These are phyloP conservation scores for Psittacula echo DNA, from an alignment of 2,797 vertebrate species.

Conservation along the genomic window DNA sequence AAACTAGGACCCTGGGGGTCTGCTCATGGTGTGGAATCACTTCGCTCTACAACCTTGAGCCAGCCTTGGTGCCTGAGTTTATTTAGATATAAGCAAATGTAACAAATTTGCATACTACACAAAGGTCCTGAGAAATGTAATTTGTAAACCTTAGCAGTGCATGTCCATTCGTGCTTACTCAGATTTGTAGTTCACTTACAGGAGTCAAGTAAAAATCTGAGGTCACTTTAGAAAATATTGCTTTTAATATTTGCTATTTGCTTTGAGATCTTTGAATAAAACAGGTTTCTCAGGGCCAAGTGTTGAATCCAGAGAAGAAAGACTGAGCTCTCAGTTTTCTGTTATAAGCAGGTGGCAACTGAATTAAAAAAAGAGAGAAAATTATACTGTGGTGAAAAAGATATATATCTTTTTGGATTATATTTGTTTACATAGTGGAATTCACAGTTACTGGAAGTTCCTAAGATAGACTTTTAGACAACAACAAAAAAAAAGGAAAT, in stretches of 20 bases:
- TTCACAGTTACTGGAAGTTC: neutral
- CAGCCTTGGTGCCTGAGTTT: slow-evolving; percentile 2
- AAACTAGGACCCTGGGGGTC: neutral
- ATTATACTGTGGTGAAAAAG: neutral
- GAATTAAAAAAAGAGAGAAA: neutral
- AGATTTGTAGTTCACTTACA: neutral
- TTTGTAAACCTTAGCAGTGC: neutral
- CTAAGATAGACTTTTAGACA: neutral
- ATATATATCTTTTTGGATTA: neutral
- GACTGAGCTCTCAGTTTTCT: neutral
- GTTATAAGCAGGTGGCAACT: neutral
- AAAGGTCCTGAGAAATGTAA: slow-evolving; percentile 1
- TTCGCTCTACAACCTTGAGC: slow-evolving; percentile 6
- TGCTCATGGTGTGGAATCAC: neutral
- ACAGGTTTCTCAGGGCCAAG: neutral
- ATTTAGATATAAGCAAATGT: slow-evolving; percentile 8
- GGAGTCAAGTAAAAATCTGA: neutral
- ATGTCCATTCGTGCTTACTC: neutral
- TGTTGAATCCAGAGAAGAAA: neutral
- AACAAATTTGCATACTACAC: slow-evolving; percentile 9
- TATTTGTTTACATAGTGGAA: neutral
- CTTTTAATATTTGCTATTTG: neutral
- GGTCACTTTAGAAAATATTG: neutral
- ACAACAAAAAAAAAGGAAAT: neutral
- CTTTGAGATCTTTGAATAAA: neutral